Percentiles rank a stretch among this genome's conserved stretches.
These are phyloP conservation scores for Leptoteleia sp. DNA, from an alignment of 1,140 invertebrate species.

Conservation along the genomic window DNA sequence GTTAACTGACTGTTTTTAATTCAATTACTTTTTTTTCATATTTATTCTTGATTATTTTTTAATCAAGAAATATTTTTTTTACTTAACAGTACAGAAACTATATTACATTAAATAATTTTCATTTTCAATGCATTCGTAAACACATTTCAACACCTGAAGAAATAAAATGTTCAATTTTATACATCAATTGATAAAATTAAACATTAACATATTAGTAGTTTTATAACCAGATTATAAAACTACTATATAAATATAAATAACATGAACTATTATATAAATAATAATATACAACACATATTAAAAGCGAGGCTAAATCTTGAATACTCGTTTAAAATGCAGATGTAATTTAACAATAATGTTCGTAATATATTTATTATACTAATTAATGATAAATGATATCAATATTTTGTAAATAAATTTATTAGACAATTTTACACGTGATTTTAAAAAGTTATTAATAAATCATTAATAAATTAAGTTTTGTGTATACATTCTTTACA, in stretches of 20 bases:
- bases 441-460: neutral
- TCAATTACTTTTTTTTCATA: neutral
- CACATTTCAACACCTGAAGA: too few species aligned
- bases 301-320: constrained; percentile 2
- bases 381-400: neutral
- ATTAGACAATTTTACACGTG: neutral
- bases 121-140: too few species aligned
- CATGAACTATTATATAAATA: neutral
- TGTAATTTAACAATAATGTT: neutral
- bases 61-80: too few species aligned
- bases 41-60: neutral
- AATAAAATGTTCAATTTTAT: neutral
- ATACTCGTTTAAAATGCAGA: constrained; percentile 2
- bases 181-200: too few species aligned
- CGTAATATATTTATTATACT: constrained; percentile 16
- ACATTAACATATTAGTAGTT: too few species aligned
- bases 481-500: constrained; percentile 13
- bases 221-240: too few species aligned
- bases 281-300: neutral
- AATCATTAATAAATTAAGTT: neutral
- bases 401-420: constrained; percentile 5
- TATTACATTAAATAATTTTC: neutral
- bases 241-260: too few species aligned
- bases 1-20: neutral
- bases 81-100: neutral